Base-by-base conservation (phyloP, 2,113 vertebrate species). In the Neolamprologus variostigma region DNA sequence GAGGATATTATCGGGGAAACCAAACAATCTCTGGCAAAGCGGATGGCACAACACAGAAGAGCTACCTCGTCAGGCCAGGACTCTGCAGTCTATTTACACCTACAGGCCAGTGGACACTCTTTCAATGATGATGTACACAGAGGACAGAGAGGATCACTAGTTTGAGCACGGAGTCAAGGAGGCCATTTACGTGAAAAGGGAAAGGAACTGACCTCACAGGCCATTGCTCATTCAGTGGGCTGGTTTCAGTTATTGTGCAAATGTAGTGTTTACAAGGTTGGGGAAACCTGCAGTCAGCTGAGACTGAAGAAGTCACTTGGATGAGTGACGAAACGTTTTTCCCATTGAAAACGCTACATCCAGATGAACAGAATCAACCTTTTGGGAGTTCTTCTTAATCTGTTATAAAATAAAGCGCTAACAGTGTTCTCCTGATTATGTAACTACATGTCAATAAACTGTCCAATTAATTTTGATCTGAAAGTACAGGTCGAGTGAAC, bases 331-430 rank as follows among this genome's bases (percentile, higher is more conserved):
- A 61, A 61, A 61, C 0, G 3, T 61, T 61, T 61, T 0, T 4
- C 57, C 57, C 9, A 63, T 7, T 61, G 28, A 61, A 61, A 61
- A 33, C 5, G 5, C 2, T 33, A 10, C 5, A 0, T 3, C 57
- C 57, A 59, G 57, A 17, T 59, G 28, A 11, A 61, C 16, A 61
- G 59, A 33, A 61, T 61, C 28, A 33, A 61, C 28, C 59, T 61
- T 61, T 33, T 63, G 55, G 55, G 55, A 35, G 31, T 66, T 66
- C 6, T 66, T 76, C 68, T 73, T 45, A 73, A 50, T 50, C 71
- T 50, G 4, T 17, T 9, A 28, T 73, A 47, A 28, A 73, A 0
- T 73, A 73, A 76, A 8, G 5, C 0, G 23, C 4, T 11, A 26
- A 66, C 33, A 76, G 71, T 7, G 21, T 28, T 76, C 42, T 19